Conservation (phyloP, 2,888 invertebrate species). For the Meganola albula region DNA sequence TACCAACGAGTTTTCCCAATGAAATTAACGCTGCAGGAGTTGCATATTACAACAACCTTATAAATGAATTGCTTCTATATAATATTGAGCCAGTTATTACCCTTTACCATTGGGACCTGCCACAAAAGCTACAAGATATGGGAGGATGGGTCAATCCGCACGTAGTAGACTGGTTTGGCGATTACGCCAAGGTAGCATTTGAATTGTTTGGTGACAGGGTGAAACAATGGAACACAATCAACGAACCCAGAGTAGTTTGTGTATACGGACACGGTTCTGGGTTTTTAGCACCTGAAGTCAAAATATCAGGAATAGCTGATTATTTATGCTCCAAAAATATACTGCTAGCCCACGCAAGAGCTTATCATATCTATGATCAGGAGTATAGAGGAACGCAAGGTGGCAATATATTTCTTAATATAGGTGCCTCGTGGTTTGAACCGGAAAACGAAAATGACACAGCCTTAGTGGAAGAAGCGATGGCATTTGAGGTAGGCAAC, state of each 20-base stretch:
- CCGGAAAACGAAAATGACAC: constrained; percentile 58
- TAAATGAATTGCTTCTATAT: constrained; percentile 74
- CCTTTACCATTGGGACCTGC: constrained; percentile 74
- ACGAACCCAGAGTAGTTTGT: constrained; percentile 65
- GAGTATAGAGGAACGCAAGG: constrained; percentile 49
- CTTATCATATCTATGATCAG: constrained; percentile 67
- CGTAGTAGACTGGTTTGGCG: constrained; percentile 60
- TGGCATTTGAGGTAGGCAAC: constrained; percentile 55
- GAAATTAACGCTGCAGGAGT: constrained; percentile 71
- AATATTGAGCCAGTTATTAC: constrained; percentile 79
- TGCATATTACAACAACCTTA: constrained; percentile 56
- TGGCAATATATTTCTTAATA: constrained; percentile 30
- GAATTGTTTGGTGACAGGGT: constrained; percentile 64
- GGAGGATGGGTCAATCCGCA: constrained; percentile 72
- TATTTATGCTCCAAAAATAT: constrained; percentile 67
- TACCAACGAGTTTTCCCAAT: constrained; percentile 76
- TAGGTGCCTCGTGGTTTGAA: constrained; percentile 45
- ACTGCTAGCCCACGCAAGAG: constrained; percentile 71
- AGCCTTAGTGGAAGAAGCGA: constrained; percentile 62
- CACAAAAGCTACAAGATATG: constrained; percentile 65
- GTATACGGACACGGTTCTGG: constrained; percentile 55
- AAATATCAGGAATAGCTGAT: constrained; percentile 53
- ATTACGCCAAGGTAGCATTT: constrained; percentile 60
- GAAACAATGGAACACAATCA: constrained; percentile 75
- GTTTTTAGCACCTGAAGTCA: constrained; percentile 39